Percentiles rank a stretch among this genome's conserved stretches.
These are phyloP conservation scores for Delphinus delphis DNA, from an alignment of 2,113 vertebrate genomes.

Conservation along the genomic window DNA sequence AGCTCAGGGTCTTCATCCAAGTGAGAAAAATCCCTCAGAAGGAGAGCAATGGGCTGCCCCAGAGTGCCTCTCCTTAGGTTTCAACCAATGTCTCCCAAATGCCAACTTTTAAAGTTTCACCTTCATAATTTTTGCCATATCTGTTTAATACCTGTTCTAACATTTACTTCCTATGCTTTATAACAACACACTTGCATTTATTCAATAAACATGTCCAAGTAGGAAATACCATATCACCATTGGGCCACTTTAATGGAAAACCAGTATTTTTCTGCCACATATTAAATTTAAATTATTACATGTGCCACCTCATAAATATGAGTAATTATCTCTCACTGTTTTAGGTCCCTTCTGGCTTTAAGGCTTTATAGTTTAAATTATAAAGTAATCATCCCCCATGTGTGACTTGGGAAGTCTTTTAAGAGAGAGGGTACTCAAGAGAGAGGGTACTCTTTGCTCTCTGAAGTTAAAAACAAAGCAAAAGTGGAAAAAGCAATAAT, in stretches of 20 bases:
- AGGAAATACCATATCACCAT: neutral
- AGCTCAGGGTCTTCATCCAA: neutral
- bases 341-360: neutral
- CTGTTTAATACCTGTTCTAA: neutral
- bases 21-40: neutral
- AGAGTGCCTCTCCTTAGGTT: neutral
- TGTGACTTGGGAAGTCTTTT: neutral
- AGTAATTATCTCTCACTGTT: neutral
- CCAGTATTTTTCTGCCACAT: neutral
- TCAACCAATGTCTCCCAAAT: neutral
- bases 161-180: neutral
- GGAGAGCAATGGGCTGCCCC: fast-evolving
- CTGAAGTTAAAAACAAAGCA: neutral
- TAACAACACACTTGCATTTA: neutral
- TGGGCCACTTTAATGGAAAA: neutral
- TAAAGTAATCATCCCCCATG: neutral
- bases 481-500: neutral
- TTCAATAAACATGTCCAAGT: neutral
- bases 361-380: constrained; percentile 35
- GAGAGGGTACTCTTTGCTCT: neutral
- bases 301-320: neutral
- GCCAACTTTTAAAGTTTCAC: neutral
- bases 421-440: neutral
- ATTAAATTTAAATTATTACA: neutral
- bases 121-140: neutral